Base-by-base conservation (phyloP, 2,797 vertebrate species). In the Ceryle rudis region DNA sequence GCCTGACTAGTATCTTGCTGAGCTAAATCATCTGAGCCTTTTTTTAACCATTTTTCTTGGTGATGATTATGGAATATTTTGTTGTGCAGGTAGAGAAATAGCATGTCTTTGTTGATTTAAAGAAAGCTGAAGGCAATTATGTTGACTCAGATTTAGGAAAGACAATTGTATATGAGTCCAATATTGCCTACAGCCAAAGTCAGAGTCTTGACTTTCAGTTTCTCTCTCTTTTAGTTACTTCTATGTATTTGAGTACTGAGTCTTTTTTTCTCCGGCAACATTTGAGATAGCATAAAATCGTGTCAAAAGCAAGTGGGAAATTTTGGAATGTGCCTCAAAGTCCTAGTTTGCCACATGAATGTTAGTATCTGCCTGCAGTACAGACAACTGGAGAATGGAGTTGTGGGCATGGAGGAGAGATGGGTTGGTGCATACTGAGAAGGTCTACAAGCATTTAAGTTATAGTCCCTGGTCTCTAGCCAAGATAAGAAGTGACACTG, bases 141-240 rank as follows among this genome's bases (percentile, higher is more conserved):
- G 4, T 57, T 80, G 41, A 61, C 16, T 58, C 37, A 74, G 57
- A 49, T 74, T 70, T 81, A 29, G 9, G 25, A 73, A 89, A 57
- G 35, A 55, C 2, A 0, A 14, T 35, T 54, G 9, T 31, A 2
- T 62, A 22, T 8, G 13, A 42, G 10, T 61, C n/a, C 1, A 5
- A 0, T 80, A 51, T 81, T 19, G 62, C 35, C 55, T 51, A 16
- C 35, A 28, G n/a, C 42, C 55, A 46, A 66, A 89, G 29, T 66
- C 37, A 31, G 64, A 65, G 20, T 64, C 29, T 60, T 42, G 28
- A 57, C 33, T 93, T 91, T 52, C 46, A 28, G 14, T 35, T 58
- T 58, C 20, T 75, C 5, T 54, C 19, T 44, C 9, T 64, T 64
- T 18, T 6, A 65, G 16, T 65, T 65, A 72, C 10, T 89, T 73